Percentiles rank a stretch among this genome's conserved stretches.
Evolutionary conservation across 2,113 vertebrate genomes (phyloP).

Genomic region (Bufo bufo): DNA sequence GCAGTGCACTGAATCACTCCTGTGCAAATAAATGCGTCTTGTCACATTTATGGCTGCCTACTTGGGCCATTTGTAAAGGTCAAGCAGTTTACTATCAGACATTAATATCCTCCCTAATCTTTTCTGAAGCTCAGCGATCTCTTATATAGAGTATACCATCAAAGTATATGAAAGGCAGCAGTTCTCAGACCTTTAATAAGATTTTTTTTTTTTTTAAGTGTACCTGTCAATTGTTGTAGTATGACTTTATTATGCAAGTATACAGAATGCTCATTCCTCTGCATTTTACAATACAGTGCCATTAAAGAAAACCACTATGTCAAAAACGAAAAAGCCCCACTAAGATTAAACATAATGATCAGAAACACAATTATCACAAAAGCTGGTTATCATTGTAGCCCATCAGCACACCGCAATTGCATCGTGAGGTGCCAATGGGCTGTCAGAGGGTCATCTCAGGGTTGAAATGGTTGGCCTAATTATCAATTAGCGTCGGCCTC

Average conservation of each 20-base stretch:
- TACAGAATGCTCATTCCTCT: too few relatives aligned
- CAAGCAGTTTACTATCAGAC: neutral
- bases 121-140: neutral
- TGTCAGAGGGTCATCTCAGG: too few relatives aligned
- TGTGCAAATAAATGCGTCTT: neutral
- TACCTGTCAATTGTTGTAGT: neutral
- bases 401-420: too few relatives aligned
- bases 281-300: too few relatives aligned
- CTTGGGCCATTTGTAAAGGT: neutral
- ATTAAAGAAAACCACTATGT: too few relatives aligned
- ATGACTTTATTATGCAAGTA: conserved; percentile 4
- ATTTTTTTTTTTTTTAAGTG: neutral
- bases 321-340: too few relatives aligned
- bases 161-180: neutral
- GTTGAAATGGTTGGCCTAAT: too few relatives aligned
- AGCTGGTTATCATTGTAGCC: too few relatives aligned
- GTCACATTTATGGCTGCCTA: neutral
- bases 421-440: too few relatives aligned
- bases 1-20: neutral
- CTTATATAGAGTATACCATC: neutral
- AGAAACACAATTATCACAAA: too few relatives aligned
- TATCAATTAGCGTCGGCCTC: too few relatives aligned
- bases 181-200: neutral
- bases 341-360: too few relatives aligned
- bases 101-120: neutral